Conservation (phyloP, 2,888 invertebrate genomes). For the Diachrysia chrysitis region DNA sequence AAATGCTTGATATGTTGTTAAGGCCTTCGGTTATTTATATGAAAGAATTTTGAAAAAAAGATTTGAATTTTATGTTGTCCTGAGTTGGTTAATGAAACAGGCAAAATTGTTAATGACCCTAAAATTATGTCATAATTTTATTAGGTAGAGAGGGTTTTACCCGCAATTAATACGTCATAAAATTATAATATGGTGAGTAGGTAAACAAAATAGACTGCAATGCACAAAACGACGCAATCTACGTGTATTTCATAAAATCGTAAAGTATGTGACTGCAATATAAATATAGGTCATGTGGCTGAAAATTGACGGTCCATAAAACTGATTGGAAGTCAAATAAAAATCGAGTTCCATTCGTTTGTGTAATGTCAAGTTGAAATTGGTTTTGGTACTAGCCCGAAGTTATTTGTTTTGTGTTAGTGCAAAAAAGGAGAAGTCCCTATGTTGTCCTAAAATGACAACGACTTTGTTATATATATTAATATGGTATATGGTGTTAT, state of each 20-base stretch:
- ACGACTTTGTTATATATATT: too few species aligned
- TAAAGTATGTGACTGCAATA: slow-evolving; percentile 33
- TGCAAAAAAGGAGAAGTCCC: neutral
- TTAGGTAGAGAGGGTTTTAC: too few species aligned
- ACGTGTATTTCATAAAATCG: slow-evolving; percentile 21
- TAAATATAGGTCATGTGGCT: slow-evolving; percentile 31
- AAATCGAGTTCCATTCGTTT: slow-evolving; percentile 3
- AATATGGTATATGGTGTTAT: too few species aligned
- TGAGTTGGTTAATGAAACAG: too few species aligned
- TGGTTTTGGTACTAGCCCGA: neutral
- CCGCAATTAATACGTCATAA: too few species aligned
- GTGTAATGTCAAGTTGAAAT: neutral
- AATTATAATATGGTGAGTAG: neutral
- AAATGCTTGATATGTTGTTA: neutral
- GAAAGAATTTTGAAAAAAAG: too few species aligned
- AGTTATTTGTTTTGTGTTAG: neutral
- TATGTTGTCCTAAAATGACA: too few species aligned
- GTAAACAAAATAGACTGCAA: neutral
- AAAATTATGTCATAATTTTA: too few species aligned
- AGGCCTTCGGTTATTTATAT: neutral
- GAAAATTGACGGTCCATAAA: slow-evolving; percentile 17
- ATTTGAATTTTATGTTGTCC: too few species aligned
- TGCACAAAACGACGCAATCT: slow-evolving; percentile 29
- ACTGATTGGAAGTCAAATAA: neutral
- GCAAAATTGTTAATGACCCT: too few species aligned